These are phyloP conservation scores for Zapornia atra DNA, from an alignment of 2,113 vertebrate genomes.

Conservation along the genomic window DNA sequence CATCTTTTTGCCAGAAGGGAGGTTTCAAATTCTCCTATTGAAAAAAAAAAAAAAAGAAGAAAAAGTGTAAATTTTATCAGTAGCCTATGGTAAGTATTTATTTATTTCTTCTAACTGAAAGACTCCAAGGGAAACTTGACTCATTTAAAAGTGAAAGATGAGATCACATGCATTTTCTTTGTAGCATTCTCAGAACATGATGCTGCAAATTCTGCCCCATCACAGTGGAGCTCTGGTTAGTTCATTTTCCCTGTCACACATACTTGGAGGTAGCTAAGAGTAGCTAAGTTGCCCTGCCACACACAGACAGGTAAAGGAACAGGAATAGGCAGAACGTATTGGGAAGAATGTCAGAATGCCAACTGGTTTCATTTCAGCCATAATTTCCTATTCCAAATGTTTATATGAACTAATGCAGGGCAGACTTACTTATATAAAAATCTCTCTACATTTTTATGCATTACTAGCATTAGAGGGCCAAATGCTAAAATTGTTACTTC, in stretches of 20 bases:
- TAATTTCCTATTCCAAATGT: not conserved
- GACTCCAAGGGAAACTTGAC: not conserved
- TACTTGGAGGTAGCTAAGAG: not conserved
- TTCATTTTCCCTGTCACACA: not conserved
- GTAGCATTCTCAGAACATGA: not conserved
- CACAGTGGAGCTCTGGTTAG: not conserved
- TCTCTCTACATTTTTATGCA: not conserved
- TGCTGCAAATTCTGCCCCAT: not conserved
- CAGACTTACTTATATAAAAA: not conserved
- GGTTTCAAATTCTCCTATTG: not conserved
- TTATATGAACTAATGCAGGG: not conserved
- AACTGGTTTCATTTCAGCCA: not conserved
- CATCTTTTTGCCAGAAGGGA: slow-evolving; percentile 18
- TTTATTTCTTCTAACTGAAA: not conserved
- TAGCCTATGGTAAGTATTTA: not conserved
- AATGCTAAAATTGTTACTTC: not conserved
- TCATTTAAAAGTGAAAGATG: not conserved
- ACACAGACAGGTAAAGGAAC: not conserved
- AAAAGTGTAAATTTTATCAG: not conserved
- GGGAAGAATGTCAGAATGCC: not conserved
- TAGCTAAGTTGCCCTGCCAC: not conserved
- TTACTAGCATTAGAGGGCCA: not conserved
- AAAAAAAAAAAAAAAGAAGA: not conserved
- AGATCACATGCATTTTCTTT: accelerated
- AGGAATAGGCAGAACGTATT: not conserved